Evolutionary conservation across 2,113 vertebrate genomes (phyloP).

Genomic region (Dromiciops gliroides): DNA sequence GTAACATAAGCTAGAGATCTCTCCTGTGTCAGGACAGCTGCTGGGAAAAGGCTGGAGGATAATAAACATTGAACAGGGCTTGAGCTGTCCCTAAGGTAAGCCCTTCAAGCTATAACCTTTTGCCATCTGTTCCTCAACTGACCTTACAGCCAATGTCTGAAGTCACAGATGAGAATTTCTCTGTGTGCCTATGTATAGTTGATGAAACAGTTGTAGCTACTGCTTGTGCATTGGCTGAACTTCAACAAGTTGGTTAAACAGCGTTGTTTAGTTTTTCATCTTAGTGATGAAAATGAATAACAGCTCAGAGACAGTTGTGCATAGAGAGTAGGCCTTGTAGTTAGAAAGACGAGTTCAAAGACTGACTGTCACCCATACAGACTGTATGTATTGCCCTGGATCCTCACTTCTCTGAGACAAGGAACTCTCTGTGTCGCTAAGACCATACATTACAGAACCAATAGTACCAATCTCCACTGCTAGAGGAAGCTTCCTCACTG

Average conservation of each 20-base stretch:
- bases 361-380: not conserved
- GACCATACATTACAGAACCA: not conserved
- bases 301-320: not conserved
- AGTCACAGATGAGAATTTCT: not conserved
- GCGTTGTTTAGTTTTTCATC: not conserved
- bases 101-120: not conserved
- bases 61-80: not conserved
- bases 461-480: not conserved
- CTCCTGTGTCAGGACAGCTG: not conserved
- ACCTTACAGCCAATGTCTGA: not conserved
- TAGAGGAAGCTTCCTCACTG: not conserved
- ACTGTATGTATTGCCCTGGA: not conserved
- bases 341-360: not conserved
- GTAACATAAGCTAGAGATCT: not conserved
- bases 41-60: not conserved
- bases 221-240: not conserved
- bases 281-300: not conserved
- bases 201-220: not conserved
- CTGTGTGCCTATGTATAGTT: not conserved
- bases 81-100: too few species aligned
- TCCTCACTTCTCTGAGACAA: not conserved
- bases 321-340: not conserved
- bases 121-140: not conserved
- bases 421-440: not conserved
- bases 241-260: not conserved